Evolutionary conservation across 2,797 vertebrate species (phyloP).

Genomic region (Todus mexicanus): DNA sequence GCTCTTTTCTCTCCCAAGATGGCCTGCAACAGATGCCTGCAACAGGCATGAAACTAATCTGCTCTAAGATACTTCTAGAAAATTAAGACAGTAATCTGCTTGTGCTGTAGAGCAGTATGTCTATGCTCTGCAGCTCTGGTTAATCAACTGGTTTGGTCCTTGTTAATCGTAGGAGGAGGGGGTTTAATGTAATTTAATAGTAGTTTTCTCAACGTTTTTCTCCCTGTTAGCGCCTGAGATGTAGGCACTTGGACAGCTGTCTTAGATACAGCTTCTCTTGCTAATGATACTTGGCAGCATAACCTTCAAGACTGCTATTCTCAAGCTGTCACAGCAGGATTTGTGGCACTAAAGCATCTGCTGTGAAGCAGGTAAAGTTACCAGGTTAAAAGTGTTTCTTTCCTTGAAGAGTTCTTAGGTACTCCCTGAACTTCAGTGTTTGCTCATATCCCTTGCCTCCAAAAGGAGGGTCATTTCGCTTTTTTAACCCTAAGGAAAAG

Average conservation of each 20-base stretch:
- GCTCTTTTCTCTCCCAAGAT: neutral
- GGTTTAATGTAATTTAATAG: neutral
- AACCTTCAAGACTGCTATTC: neutral
- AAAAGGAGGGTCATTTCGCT: too few species aligned
- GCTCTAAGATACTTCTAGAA: neutral
- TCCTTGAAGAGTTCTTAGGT: neutral
- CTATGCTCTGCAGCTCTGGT: neutral
- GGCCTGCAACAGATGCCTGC: neutral
- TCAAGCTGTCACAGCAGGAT: neutral
- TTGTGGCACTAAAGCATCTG: neutral
- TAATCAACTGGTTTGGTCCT: neutral
- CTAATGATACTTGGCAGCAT: neutral
- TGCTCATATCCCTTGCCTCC: neutral
- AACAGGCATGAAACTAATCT: neutral
- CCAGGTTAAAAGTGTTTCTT: neutral
- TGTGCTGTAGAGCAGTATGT: neutral
- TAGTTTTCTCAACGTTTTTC: neutral
- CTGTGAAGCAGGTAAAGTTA: neutral
- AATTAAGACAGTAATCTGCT: conserved; percentile 13
- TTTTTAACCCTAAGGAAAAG: neutral
- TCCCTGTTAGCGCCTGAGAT: neutral
- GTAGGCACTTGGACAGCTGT: neutral
- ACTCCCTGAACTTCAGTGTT: neutral
- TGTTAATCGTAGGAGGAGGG: neutral
- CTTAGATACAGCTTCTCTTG: rapidly evolving